A percentile compares a stretch with the other conserved stretches of the same genome.
Evolutionary conservation across 2,888 invertebrate genomes (phyloP).

Genomic region (Drosophila birchii): DNA sequence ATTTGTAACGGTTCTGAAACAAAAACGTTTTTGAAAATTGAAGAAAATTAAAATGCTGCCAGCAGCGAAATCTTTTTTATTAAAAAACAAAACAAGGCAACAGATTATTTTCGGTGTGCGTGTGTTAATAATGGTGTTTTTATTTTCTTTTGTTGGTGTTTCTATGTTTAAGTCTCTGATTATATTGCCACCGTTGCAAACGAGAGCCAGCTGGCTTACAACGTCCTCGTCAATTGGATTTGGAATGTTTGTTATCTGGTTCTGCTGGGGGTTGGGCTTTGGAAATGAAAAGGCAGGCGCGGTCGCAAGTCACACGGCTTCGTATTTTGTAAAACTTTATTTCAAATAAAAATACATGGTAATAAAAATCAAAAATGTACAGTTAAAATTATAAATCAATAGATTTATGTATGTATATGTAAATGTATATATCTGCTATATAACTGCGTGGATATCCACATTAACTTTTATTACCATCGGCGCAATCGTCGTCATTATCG

Average conservation of each 20-base stretch:
- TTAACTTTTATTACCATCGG: conserved; percentile 24
- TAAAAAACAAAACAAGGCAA: conserved; percentile 40
- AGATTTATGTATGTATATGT: conserved; percentile 66
- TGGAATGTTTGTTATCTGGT: not conserved
- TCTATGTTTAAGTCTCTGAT: conserved; percentile 23
- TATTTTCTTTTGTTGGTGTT: conserved; percentile 15
- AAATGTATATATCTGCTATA: conserved; percentile 50
- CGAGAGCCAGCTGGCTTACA: conserved; percentile 71
- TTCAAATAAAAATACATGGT: conserved; percentile 76
- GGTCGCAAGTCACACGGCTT: conserved; percentile 40
- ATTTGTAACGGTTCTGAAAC: conserved; percentile 65
- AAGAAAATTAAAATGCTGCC: conserved; percentile 59
- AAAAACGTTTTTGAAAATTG: conserved; percentile 36
- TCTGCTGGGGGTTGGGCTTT: conserved; percentile 8
- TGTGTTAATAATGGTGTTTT: conserved; percentile 14
- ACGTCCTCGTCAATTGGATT: conserved; percentile 31
- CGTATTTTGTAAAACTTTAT: conserved; percentile 75
- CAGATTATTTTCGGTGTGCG: conserved; percentile 19
- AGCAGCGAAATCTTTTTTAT: conserved; percentile 59
- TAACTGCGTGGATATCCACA: conserved; percentile 46
- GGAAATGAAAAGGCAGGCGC: conserved; percentile 52
- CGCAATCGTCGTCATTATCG: conserved; percentile 19
- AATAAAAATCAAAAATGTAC: conserved; percentile 77
- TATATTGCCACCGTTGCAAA: conserved; percentile 51
- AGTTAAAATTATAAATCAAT: conserved; percentile 75